A percentile compares a stretch with the other conserved stretches of the same genome.
Evolutionary conservation across 2,113 vertebrate species (phyloP).

Genomic region (Callaeas wilsoni): DNA sequence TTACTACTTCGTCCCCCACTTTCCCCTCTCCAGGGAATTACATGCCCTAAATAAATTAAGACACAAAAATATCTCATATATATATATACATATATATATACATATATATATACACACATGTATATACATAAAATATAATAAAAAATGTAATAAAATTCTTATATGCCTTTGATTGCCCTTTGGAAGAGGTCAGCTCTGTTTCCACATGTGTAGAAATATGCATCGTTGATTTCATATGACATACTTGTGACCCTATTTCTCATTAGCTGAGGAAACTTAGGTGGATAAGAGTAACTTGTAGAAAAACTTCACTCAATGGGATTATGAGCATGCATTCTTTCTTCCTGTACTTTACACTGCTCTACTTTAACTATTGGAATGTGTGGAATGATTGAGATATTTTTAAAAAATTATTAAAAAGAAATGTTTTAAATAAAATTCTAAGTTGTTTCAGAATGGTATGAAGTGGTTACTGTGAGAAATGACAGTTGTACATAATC

Average conservation of each 20-base stretch:
- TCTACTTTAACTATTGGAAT: not conserved
- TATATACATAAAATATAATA: too few relatives aligned
- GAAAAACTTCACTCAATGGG: not conserved
- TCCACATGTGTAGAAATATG: not conserved
- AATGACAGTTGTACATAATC: not conserved
- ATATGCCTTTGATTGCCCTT: not conserved
- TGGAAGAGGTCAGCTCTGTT: not conserved
- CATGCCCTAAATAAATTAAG: not conserved
- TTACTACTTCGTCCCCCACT: fast-evolving
- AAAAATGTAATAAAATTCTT: not conserved
- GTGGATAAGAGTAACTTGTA: not conserved
- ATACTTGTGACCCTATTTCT: not conserved
- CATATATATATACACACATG: not conserved
- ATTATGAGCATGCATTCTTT: not conserved
- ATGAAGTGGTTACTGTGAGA: not conserved
- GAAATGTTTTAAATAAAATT: not conserved
- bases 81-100: not conserved
- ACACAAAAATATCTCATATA: not conserved
- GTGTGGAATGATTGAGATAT: too few relatives aligned
- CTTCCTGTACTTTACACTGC: not conserved
- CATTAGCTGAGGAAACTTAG: not conserved
- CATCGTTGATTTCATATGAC: not conserved
- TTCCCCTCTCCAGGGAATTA: not conserved
- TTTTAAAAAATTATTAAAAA: not conserved
- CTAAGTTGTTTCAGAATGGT: not conserved